Conservation (phyloP, 2,113 vertebrate species). For the Gallinago jamesoni region DNA sequence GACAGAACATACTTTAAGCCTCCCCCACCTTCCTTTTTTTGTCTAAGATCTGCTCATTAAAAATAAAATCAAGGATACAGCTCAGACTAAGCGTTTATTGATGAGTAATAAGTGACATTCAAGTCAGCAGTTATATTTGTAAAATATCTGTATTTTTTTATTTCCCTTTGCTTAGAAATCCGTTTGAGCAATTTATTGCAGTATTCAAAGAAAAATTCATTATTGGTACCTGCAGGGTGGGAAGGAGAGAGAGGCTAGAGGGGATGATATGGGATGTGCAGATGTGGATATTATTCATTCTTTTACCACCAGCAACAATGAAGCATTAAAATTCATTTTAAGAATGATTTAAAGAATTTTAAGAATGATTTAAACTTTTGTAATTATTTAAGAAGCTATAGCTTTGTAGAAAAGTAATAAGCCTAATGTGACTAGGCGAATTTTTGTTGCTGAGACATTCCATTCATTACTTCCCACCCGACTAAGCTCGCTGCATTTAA, state of each 20-base stretch:
- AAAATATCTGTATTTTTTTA: neutral
- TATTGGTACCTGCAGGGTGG: neutral
- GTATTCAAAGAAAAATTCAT: neutral
- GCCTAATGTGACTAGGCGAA: neutral
- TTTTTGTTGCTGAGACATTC: neutral
- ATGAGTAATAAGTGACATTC: slow-evolving; percentile 21
- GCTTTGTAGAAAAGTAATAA: neutral
- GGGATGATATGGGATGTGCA: neutral
- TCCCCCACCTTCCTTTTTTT: neutral
- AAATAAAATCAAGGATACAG: neutral
- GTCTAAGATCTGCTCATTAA: neutral
- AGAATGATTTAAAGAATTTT: neutral
- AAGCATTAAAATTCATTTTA: neutral
- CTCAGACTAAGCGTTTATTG: neutral
- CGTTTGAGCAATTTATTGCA: neutral
- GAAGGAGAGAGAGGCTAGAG: neutral
- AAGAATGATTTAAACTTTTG: neutral
- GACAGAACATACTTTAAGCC: neutral
- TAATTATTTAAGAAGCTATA: neutral
- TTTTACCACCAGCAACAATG: neutral
- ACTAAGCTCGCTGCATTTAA: neutral
- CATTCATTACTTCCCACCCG: neutral
- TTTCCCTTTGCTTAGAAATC: neutral
- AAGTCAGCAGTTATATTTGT: neutral
- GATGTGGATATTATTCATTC: neutral